A percentile compares a stretch with the other conserved stretches of the same genome.
These are phyloP conservation scores for Palythoa grandis DNA, from an alignment of 92 coral and sea anemone genomes.

Conservation along the genomic window DNA sequence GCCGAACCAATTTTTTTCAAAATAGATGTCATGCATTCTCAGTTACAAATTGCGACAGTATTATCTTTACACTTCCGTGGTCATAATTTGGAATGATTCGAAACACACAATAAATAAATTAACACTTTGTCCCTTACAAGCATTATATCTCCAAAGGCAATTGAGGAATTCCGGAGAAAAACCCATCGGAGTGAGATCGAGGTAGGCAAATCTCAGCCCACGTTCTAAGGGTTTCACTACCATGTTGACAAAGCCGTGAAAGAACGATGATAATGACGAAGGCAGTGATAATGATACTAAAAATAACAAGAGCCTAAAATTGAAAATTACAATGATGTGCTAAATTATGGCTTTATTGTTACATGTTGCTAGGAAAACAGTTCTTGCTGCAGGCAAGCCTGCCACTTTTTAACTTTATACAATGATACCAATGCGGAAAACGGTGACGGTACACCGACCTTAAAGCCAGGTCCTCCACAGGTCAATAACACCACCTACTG, in stretches of 20 bases:
- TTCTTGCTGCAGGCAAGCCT: slow-evolving; percentile 10
- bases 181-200: no score
- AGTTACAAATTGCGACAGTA: no score
- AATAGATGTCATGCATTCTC: no score
- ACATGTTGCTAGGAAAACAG: not conserved
- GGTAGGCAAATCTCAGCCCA: no score
- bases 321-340: not conserved
- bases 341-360: not conserved
- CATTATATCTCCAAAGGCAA: no score
- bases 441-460: slow-evolving; percentile 6
- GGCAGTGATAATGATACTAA: not conserved
- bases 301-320: not conserved
- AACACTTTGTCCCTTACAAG: no score
- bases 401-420: slow-evolving; percentile 4
- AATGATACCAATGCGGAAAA: not conserved
- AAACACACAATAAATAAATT: no score
- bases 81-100: no score
- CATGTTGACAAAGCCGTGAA: not conserved
- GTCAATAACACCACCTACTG: not conserved
- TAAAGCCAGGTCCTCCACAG: slow-evolving; percentile 12
- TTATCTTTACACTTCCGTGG: no score
- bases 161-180: no score
- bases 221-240: no score
- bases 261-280: not conserved
- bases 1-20: no score